phyloP scores from a whole-genome alignment of 2,113 vertebrate species.

The Rattus norvegicus region DNA sequence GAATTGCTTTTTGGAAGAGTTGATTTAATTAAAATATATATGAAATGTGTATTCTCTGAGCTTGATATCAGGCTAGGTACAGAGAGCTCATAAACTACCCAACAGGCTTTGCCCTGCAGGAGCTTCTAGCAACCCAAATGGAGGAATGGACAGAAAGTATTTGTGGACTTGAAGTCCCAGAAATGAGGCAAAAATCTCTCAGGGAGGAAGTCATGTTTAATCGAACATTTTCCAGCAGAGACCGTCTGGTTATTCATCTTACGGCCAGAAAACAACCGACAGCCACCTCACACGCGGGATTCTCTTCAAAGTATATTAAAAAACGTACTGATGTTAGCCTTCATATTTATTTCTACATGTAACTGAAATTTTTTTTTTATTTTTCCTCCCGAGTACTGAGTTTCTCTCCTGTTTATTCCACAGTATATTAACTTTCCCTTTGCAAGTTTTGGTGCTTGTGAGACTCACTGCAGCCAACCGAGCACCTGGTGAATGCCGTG shows the following conservation, averaged over 20 bases:
- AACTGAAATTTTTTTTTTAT: conserved; percentile 10
- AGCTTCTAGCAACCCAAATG: background rate
- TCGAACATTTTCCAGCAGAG: conserved; percentile 45
- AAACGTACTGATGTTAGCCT: background rate
- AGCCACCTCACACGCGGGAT: background rate
- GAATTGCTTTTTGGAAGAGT: conserved; percentile 8
- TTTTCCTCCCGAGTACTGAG: background rate
- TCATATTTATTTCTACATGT: background rate
- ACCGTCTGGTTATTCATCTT: conserved; percentile 30
- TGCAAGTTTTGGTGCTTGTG: background rate
- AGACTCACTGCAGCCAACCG: background rate
- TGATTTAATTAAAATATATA: conserved; percentile 38
- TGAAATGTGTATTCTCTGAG: conserved; percentile 44
- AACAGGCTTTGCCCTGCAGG: background rate
- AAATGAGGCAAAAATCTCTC: conserved; percentile 34
- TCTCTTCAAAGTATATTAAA: conserved; percentile 18
- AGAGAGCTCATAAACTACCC: background rate
- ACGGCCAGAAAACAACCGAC: conserved; percentile 44
- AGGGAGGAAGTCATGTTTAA: conserved; percentile 47
- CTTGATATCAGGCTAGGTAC: background rate
- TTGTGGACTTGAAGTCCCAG: background rate
- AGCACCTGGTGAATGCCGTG: background rate
- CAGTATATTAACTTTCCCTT: background rate
- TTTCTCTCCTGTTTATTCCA: background rate
- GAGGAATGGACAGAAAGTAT: background rate